Evolutionary conservation across 1,140 invertebrate species (phyloP).

Genomic region (Neuroterus valhalla): DNA sequence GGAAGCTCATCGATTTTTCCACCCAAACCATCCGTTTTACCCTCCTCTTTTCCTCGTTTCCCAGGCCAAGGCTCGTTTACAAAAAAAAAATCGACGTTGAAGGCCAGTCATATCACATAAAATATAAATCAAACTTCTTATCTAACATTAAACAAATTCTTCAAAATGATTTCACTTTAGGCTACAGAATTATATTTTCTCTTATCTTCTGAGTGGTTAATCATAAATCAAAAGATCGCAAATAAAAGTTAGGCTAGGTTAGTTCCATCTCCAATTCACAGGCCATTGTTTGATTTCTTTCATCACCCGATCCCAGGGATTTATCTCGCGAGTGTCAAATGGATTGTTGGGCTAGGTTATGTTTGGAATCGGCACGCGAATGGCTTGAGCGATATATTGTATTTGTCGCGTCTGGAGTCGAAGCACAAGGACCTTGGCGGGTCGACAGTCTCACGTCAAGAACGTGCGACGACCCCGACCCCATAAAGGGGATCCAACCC

Average conservation of each 20-base stretch:
- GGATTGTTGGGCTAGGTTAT: constrained; percentile 30
- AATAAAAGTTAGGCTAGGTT: background rate
- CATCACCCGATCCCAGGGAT: background rate
- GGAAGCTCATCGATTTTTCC: constrained; percentile 53
- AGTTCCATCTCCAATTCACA: background rate
- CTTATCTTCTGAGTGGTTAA: no score
- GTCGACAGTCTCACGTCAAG: constrained; percentile 70
- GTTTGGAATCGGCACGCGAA: constrained; percentile 3
- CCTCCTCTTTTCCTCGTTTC: constrained; percentile 9
- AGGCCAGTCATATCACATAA: background rate
- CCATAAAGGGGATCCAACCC: constrained; percentile 48
- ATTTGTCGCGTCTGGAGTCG: constrained; percentile 31
- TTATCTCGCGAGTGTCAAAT: constrained; percentile 16
- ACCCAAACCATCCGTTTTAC: constrained; percentile 10
- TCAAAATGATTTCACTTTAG: no score
- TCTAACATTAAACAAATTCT: no score
- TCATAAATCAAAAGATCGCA: background rate
- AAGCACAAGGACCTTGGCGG: constrained; percentile 65
- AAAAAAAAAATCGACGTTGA: constrained; percentile 1
- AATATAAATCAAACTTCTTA: no score
- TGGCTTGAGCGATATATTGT: background rate
- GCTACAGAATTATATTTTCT: no score
- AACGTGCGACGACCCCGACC: constrained; percentile 73
- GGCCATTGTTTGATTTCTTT: background rate
- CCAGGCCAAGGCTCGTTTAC: background rate